Evolutionary conservation across 2,888 invertebrate genomes (phyloP).

Genomic region (Piscicola geometra): DNA sequence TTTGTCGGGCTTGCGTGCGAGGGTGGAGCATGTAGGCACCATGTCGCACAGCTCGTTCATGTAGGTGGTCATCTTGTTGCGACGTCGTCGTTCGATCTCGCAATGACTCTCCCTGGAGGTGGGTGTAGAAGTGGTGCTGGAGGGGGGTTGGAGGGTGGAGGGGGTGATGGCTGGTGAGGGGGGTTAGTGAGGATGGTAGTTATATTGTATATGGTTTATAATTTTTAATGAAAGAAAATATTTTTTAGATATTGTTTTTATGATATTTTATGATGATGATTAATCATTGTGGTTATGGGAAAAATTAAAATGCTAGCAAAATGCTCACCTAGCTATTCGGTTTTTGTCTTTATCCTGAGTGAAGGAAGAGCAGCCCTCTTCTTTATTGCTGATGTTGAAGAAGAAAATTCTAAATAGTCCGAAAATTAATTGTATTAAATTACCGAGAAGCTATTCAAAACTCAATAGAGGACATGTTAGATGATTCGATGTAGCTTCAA

Average conservation of each 20-base stretch:
- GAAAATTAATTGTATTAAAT: too few relatives aligned
- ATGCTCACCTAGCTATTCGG: slow-evolving; percentile 32
- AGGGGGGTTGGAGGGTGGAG: neutral
- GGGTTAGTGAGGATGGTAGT: neutral
- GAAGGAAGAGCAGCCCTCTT: slow-evolving; percentile 35
- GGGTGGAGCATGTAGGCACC: slow-evolving; percentile 96
- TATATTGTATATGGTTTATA: neutral
- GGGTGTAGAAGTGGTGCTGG: neutral
- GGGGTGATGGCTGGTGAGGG: neutral
- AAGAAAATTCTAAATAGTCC: too few relatives aligned
- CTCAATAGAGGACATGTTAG: too few relatives aligned
- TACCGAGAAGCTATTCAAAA: too few relatives aligned
- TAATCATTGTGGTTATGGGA: too few relatives aligned
- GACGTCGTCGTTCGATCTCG: slow-evolving; percentile 92
- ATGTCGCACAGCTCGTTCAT: slow-evolving; percentile 98
- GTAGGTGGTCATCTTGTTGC: slow-evolving; percentile 99
- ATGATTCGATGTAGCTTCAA: too few relatives aligned
- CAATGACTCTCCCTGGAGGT: slow-evolving; percentile 88
- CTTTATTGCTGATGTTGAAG: slow-evolving; percentile 30
- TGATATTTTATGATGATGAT: neutral
- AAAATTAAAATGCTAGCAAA: too few relatives aligned
- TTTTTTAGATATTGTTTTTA: neutral
- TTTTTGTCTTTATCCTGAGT: slow-evolving; percentile 36
- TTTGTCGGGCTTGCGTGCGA: slow-evolving; percentile 97
- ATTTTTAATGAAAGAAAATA: neutral